phyloP scores from a whole-genome alignment of 2,888 invertebrate species.

The Mongoloraphidia duomilia region DNA sequence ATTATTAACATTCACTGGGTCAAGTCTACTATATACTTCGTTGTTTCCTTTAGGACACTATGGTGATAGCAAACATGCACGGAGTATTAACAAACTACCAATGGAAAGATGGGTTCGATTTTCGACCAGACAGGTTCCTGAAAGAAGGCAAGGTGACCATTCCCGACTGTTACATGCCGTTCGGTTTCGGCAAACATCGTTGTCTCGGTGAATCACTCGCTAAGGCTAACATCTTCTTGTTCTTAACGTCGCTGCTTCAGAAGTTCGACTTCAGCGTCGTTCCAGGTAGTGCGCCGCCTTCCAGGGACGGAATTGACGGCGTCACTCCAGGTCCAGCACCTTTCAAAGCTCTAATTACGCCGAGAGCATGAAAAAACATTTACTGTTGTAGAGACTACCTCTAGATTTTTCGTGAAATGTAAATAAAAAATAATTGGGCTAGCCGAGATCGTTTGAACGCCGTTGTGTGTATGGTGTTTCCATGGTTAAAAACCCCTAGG shows the following conservation, averaged over 20 bases:
- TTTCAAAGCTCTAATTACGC: constrained; percentile 46
- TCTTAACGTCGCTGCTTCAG: constrained; percentile 59
- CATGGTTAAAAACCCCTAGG: no score
- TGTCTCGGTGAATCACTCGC: constrained; percentile 72
- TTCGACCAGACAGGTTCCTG: constrained; percentile 63
- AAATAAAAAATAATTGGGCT: no score
- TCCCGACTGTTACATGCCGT: constrained; percentile 61
- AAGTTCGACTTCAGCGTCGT: constrained; percentile 51
- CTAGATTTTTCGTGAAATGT: no score
- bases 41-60: constrained; percentile 47
- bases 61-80: constrained; percentile 63
- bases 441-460: no score
- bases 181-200: constrained; percentile 63
- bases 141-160: constrained; percentile 40
- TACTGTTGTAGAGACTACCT: background rate
- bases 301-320: constrained; percentile 55
- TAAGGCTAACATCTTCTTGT: constrained; percentile 64
- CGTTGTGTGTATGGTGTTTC: no score
- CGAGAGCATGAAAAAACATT: constrained; percentile 15
- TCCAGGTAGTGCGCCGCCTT: constrained; percentile 48
- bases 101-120: constrained; percentile 54
- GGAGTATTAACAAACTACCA: constrained; percentile 54
- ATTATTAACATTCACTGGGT: no score
- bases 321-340: constrained; percentile 63
- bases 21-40: background rate